Evolutionary conservation across 2,888 invertebrate species (phyloP).

Genomic region (Apamea monoglypha): DNA sequence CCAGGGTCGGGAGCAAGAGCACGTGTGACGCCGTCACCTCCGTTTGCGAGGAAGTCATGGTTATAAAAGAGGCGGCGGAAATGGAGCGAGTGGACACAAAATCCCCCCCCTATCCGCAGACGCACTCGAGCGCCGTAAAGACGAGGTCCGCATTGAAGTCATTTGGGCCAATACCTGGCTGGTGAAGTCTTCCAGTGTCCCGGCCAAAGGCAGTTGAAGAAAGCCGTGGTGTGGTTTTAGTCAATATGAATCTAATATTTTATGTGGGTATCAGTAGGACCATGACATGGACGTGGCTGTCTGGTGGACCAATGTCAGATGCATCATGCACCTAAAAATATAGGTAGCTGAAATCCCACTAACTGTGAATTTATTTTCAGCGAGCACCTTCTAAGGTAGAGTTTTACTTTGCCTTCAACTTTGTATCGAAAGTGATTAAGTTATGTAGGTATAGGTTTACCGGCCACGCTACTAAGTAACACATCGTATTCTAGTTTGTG

Average conservation of each 20-base stretch:
- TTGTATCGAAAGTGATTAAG: not conserved
- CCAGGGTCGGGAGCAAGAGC: too few species aligned
- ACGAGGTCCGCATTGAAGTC: too few species aligned
- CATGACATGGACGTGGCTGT: not conserved
- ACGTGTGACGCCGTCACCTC: not conserved
- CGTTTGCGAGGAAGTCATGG: not conserved
- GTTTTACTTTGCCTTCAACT: not conserved
- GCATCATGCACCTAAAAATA: not conserved
- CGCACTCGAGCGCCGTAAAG: too few species aligned
- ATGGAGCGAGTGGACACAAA: not conserved
- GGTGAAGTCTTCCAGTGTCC: too few species aligned
- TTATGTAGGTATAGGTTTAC: not conserved
- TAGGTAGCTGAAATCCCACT: not conserved
- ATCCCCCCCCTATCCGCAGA: not conserved
- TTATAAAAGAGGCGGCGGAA: not conserved
- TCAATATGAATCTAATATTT: too few species aligned
- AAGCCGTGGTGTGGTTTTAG: too few species aligned
- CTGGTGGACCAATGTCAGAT: not conserved
- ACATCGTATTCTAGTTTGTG: not conserved
- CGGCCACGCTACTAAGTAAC: not conserved
- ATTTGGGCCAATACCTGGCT: too few species aligned
- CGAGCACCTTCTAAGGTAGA: not conserved
- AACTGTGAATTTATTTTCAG: not conserved
- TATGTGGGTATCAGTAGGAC: too few species aligned
- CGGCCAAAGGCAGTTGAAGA: too few species aligned